Conservation (phyloP, 1,140 invertebrate genomes). For the Portunus trituberculatus region DNA sequence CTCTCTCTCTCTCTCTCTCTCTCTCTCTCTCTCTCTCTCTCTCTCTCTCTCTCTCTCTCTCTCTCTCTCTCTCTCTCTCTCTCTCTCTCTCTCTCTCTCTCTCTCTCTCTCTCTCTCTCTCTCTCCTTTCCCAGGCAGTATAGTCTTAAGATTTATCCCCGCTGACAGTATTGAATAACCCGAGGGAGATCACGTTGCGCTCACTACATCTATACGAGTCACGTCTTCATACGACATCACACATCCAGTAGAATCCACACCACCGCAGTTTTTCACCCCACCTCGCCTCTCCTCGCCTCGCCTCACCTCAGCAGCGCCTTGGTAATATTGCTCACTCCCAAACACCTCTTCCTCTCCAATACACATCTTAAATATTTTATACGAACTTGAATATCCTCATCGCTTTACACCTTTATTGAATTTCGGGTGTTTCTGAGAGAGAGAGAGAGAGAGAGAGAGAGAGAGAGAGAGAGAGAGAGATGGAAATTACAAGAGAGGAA, state of each 20-base stretch:
- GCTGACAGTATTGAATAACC: too few species aligned
- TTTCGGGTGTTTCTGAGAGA: not conserved
- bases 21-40: not conserved
- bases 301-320: not conserved
- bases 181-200: too few species aligned
- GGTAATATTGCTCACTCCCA: not conserved
- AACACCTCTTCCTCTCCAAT: not conserved
- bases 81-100: too few species aligned
- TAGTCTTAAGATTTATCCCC: too few species aligned
- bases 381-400: not conserved
- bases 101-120: too few species aligned
- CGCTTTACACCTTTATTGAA: not conserved
- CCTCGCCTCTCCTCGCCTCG: not conserved
- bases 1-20: not conserved
- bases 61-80: not conserved
- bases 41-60: not conserved
- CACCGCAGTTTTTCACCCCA: not conserved
- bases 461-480: too few species aligned
- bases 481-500: not conserved
- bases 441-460: not conserved
- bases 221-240: not conserved
- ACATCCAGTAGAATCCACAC: not conserved
- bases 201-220: not conserved
- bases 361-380: conserved; percentile 16
- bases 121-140: too few species aligned